Evolutionary conservation across 2,888 invertebrate genomes (phyloP), one percentile per base, ranked within the genome.

Genomic region (Lochmaea capreae): DNA sequence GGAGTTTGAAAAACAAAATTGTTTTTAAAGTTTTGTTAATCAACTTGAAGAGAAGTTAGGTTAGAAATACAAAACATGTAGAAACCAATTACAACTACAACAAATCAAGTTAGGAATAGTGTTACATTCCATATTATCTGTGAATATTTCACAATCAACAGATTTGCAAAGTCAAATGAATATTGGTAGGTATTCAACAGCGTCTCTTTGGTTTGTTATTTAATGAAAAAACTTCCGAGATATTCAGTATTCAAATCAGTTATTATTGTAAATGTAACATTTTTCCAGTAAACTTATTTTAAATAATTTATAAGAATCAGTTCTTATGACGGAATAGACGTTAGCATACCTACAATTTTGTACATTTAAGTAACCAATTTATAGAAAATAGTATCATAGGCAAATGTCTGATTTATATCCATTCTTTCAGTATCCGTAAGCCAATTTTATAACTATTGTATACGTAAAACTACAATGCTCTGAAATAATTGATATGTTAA

Each of bases 331-430:
- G n/a, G 46, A 63, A 33, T 16, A 52, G 14, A 14, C 6, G 42
- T 18, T 61, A 62, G 62, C 62, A 42, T 16, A 43, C 43, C 62
- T 63, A 63, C 62, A 63, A 63, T 18, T 12, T 39, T 43, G 11
- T 3, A 63, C 11, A 12, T 43, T 43, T 12, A 16, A n/a, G 8
- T 43, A 63, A n/a, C 16, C 12, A 59, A 16, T 18, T 54, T 39
- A 39, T 54, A 54, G 18, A 18, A 54, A 54, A 54, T 54, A 54
- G 16, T 16, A 18, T 54, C 2, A 16, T 43, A 63, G 62, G 62
- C 62, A 63, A 63, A 63, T 63, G 62, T 63, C 43, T 18, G 62
- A 63, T 63, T 43, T 63, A 16, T 63, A 63, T 61, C 18, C 61
- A n/a, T 39, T 33, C 16, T 33, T 61, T 61, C 39, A 39, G 61